Base-by-base conservation (phyloP, 2,797 vertebrate genomes). In the Catamblyrhynchus diadema region DNA sequence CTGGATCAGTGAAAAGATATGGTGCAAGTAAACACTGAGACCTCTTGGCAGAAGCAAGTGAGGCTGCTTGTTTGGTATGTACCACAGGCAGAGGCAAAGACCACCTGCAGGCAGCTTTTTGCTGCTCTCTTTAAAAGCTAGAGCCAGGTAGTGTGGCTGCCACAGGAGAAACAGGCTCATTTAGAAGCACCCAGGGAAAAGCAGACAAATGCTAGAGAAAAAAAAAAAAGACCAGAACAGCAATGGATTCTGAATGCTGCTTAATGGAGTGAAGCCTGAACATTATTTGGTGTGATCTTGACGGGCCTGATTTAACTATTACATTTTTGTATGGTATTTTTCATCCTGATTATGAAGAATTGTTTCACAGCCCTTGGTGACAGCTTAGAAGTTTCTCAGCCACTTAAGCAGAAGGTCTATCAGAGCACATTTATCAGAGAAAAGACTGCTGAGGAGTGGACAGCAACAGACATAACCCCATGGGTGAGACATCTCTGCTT, bases 261-360 rank as follows among this genome's bases (percentile, higher is more conserved):
- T 81, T 88, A 86, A 95, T 65, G 81, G 79, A 79, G 37, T 57
- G 66, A 87, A 84, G 50, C 80, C 69, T 78, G 79, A 91, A 70
- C 2, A 3, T 81, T 81, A 81, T 66, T 81, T 73, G 81, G 35
- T 44, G 44, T 4, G 12, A 33, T 81, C 82, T 61, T 88, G 88
- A 86, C 6, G 21, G 70, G 70, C 27, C 48, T 33, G 60, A 88
- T 93, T 86, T 90, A 95, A 81, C 81, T 81, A 50, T n/a, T 86
- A 62, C 23, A 21, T 75, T 86, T 96, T 91, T 23, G n/a, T 44
- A 69, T 13, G 48, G 5, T 59, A 62, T 83, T 93, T 95, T 93
- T 86, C 56, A 81, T 73, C 62, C 27, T 25, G 51, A 77, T 57
- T 82, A 60, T 33, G n/a, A 81, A 75, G 71, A 94, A 90, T 17